phyloP scores from a whole-genome alignment of 2,888 invertebrate genomes.

The Phania funesta region DNA sequence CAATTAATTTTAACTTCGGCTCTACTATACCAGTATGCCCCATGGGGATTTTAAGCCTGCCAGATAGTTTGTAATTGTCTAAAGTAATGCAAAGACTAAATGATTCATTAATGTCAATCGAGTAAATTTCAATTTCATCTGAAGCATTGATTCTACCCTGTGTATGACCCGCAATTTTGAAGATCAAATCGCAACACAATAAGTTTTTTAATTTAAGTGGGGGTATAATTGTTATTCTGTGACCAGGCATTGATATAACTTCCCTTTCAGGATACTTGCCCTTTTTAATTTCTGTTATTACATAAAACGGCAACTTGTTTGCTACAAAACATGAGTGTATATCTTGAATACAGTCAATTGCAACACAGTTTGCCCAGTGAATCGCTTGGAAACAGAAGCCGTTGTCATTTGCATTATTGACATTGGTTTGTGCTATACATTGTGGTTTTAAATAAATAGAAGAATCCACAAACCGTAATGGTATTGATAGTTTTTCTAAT shows the following conservation, averaged over 20 bases:
- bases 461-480: constrained; percentile 87
- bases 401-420: constrained; percentile 70
- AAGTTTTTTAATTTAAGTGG: constrained; percentile 93
- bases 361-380: constrained; percentile 74
- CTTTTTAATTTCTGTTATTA: constrained; percentile 82
- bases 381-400: constrained; percentile 77
- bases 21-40: constrained; percentile 82
- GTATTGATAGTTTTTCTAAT: constrained; percentile 86
- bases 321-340: constrained; percentile 74
- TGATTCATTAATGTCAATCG: constrained; percentile 81
- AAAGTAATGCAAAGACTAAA: constrained; percentile 88
- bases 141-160: constrained; percentile 81
- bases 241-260: constrained; percentile 85
- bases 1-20: constrained; percentile 87
- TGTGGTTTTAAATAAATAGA: constrained; percentile 88
- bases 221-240: constrained; percentile 91
- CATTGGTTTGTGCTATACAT: constrained; percentile 53
- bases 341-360: constrained; percentile 72
- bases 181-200: constrained; percentile 90
- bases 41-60: constrained; percentile 83
- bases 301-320: constrained; percentile 75
- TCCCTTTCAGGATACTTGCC: constrained; percentile 89
- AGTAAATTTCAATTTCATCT: constrained; percentile 82
- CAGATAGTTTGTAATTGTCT: constrained; percentile 90
- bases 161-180: constrained; percentile 81